Percentiles rank a stretch among this genome's conserved stretches.
These are phyloP conservation scores for Thelaira solivaga DNA, from an alignment of 2,888 invertebrate species.

Conservation along the genomic window DNA sequence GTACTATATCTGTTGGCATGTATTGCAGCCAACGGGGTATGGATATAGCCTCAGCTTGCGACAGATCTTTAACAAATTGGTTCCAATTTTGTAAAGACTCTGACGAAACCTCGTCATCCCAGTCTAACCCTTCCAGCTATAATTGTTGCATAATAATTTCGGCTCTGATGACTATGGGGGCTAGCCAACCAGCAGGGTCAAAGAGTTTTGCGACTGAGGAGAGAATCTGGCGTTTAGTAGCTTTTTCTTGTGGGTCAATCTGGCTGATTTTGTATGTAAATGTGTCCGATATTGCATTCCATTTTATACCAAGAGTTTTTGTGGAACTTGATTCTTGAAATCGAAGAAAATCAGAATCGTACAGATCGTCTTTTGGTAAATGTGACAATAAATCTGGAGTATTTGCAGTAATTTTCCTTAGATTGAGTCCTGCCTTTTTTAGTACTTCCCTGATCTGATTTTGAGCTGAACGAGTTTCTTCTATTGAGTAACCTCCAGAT, in stretches of 20 bases:
- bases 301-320: neutral
- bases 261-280: neutral
- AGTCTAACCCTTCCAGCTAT: neutral
- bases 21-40: neutral
- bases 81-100: neutral
- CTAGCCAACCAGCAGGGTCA: too few relatives aligned
- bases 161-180: neutral
- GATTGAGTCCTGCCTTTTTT: too few relatives aligned
- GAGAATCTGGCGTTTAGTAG: too few relatives aligned
- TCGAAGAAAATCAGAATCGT: neutral
- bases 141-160: neutral
- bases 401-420: neutral
- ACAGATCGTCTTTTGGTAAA: neutral
- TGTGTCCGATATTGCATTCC: neutral
- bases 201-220: too few relatives aligned
- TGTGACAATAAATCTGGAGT: neutral
- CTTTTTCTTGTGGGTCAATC: too few relatives aligned
- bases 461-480: too few relatives aligned
- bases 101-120: neutral
- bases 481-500: too few relatives aligned
- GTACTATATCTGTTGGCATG: too few relatives aligned
- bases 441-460: too few relatives aligned
- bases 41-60: neutral
- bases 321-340: neutral
- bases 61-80: neutral